Base-by-base conservation (phyloP, 2,888 invertebrate species). In the Selenia dentaria region DNA sequence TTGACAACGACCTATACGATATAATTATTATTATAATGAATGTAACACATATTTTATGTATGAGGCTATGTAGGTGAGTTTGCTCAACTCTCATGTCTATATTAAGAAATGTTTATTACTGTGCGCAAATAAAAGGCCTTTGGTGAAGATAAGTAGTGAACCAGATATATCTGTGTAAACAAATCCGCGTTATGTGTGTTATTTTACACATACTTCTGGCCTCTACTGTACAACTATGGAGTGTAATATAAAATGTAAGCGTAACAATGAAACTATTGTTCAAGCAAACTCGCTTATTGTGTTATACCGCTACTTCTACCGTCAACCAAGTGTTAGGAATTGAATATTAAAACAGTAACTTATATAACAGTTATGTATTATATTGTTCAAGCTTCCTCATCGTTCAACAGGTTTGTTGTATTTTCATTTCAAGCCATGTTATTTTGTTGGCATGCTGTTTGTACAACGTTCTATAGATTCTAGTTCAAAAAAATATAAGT, bases 221-320 rank as follows among this genome's bases (percentile, higher is more conserved):
- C 18, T 14, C 13, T 22, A 8, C 2, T 12, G n/a, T 8, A 13
- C 28, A 22, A 37, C 16, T n/a, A 18, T n/a, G 20, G 25, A 36
- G 11, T 18, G 16, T 29, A 27, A 22, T 35, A n/a, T 16, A 20
- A 35, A 29, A 31, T 16, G 10, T 31, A 38, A 2, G 28, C 25
- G 16, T 28, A 51, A 54, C 54, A 55, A 55, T 47, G 36, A 37
- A 36, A 40, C 45, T 43, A 48, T 53, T 53, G 53, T 53, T 51
- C 16, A 8, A 32, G 10, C 25, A 42, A 34, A 46, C 22, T 34
- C 42, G 32, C 37, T 35, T 31, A 33, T 51, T 51, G 51, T 55
- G 32, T 36, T 33, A 26, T 11, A 44, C 11, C n/a, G n/a, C n/a
- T n/a, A n/a, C n/a, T n/a, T 28, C 32, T 29, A 54, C 11, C 33